Evolutionary conservation across 2,797 vertebrate species (phyloP).

Genomic region (Tolypeutes matacus): DNA sequence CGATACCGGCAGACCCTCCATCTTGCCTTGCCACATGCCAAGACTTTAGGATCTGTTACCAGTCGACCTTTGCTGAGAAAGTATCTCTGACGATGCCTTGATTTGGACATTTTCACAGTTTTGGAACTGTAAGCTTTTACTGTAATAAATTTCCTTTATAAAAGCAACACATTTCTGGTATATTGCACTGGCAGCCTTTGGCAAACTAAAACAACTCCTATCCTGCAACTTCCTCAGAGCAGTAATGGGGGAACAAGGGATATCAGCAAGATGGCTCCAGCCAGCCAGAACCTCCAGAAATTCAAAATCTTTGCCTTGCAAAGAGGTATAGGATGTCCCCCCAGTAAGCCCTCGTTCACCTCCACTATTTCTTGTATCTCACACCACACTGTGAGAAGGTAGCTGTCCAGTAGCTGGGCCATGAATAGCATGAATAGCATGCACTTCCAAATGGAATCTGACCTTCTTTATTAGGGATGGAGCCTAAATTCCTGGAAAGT

Average conservation of each 20-base stretch:
- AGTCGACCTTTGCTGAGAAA: too few species aligned
- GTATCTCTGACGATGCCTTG: too few species aligned
- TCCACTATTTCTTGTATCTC: not conserved
- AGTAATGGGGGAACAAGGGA: not conserved
- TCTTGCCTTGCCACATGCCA: too few species aligned
- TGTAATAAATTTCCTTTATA: too few species aligned
- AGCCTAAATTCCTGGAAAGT: not conserved
- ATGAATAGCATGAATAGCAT: too few species aligned
- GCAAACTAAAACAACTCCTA: too few species aligned
- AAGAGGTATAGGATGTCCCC: not conserved
- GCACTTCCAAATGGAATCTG: not conserved
- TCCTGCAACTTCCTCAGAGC: not conserved
- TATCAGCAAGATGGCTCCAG: not conserved
- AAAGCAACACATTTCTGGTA: too few species aligned
- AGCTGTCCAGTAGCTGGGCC: not conserved
- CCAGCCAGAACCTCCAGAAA: not conserved
- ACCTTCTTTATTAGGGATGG: not conserved
- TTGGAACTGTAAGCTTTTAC: too few species aligned
- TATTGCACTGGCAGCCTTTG: too few species aligned
- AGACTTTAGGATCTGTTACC: too few species aligned
- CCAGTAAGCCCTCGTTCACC: not conserved
- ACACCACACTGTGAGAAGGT: not conserved
- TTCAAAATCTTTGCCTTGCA: not conserved
- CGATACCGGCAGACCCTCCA: too few species aligned
- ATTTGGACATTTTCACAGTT: too few species aligned